These are phyloP conservation scores for Malthinus seriepunctatus DNA, from an alignment of 2,888 invertebrate species.

Conservation along the genomic window DNA sequence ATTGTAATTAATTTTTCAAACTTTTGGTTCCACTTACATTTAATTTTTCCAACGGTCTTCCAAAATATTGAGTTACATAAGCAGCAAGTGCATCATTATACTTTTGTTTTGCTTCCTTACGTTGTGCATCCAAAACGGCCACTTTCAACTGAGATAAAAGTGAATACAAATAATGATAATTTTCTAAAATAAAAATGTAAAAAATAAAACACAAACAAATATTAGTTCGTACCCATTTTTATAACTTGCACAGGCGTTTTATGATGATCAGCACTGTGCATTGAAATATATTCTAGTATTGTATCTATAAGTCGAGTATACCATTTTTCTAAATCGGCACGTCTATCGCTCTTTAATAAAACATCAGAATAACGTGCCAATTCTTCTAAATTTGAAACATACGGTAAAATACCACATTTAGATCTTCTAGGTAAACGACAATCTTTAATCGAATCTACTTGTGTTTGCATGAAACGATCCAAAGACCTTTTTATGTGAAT, in stretches of 20 bases:
- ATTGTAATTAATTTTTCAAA: conserved; percentile 1
- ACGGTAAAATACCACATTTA: conserved; percentile 88
- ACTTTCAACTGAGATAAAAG: conserved; percentile 88
- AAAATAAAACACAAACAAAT: conserved; percentile 5
- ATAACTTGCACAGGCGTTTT: conserved; percentile 93
- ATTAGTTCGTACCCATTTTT: conserved; percentile 69
- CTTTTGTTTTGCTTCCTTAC: conserved; percentile 87
- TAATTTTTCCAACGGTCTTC: conserved; percentile 87
- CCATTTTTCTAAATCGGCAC: conserved; percentile 92
- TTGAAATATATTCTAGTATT: conserved; percentile 80
- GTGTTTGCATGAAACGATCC: conserved; percentile 87
- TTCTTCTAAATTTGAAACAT: conserved; percentile 87
- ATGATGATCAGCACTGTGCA: conserved; percentile 80
- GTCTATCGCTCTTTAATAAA: conserved; percentile 85
- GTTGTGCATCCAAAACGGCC: conserved; percentile 79
- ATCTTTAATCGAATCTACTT: conserved; percentile 80
- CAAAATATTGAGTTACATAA: conserved; percentile 95
- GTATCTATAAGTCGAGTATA: conserved; percentile 78
- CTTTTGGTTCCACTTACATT: conserved; percentile 64
- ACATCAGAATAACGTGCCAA: conserved; percentile 86
- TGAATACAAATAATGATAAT: conserved; percentile 92
- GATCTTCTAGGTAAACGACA: conserved; percentile 72
- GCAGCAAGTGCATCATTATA: conserved; percentile 88
- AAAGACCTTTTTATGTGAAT: conserved; percentile 89
- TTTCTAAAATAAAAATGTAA: conserved; percentile 64